Evolutionary conservation across 2,888 invertebrate genomes (phyloP).

Genomic region (Mythimna lalbum): DNA sequence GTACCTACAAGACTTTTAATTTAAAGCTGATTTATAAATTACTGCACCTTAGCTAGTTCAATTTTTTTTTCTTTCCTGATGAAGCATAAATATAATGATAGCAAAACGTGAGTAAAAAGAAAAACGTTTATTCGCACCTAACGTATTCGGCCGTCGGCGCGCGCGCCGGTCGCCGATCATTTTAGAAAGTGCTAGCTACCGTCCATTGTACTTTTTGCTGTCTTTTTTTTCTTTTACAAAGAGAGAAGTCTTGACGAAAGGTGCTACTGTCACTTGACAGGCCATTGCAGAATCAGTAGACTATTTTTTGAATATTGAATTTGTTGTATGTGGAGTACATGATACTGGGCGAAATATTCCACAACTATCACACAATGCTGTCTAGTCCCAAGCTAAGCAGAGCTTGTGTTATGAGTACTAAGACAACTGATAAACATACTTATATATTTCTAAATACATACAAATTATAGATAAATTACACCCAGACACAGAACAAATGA

Average conservation of each 20-base stretch:
- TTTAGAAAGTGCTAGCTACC: constrained; percentile 85
- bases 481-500: too few species aligned
- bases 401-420: too few species aligned
- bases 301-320: constrained; percentile 56
- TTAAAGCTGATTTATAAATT: neutral
- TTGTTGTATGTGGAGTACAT: neutral
- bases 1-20: constrained; percentile 19
- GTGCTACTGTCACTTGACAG: constrained; percentile 73
- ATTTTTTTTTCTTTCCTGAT: too few species aligned
- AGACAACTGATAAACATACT: too few species aligned
- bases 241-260: constrained; percentile 79
- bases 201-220: constrained; percentile 70
- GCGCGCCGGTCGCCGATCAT: constrained; percentile 61
- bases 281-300: constrained; percentile 54
- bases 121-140: too few species aligned
- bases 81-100: neutral
- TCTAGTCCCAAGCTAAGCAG: too few species aligned
- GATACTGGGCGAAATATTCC: too few species aligned
- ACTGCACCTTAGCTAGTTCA: neutral
- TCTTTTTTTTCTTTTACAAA: constrained; percentile 60
- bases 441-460: too few species aligned
- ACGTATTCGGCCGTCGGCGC: constrained; percentile 58
- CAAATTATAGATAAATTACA: too few species aligned
- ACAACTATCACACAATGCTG: too few species aligned
- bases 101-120: too few species aligned